phyloP scores from a whole-genome alignment of 2,113 vertebrate species.

The Thamnophis sirtalis region DNA sequence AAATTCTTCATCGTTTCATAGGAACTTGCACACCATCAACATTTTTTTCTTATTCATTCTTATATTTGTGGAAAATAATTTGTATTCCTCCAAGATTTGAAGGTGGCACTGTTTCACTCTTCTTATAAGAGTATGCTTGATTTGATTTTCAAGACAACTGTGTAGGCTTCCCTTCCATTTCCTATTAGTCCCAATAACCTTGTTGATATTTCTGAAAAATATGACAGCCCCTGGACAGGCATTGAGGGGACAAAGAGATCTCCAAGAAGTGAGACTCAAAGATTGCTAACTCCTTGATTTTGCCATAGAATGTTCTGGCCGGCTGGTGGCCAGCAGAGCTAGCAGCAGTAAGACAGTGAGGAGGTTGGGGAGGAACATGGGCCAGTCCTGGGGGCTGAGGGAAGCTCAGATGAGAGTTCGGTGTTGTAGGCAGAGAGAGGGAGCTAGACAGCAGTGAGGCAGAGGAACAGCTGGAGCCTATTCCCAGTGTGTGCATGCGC shows the following conservation, averaged over 20 bases:
- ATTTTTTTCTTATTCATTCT: neutral
- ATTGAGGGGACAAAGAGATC: neutral
- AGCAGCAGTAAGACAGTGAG: too few species aligned
- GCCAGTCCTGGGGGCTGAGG: too few species aligned
- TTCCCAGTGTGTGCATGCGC: too few species aligned
- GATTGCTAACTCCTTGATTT: neutral
- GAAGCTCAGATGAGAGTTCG: too few species aligned
- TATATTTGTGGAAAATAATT: neutral
- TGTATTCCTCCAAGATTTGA: neutral
- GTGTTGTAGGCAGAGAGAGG: too few species aligned
- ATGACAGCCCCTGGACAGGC: neutral
- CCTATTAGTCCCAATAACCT: neutral
- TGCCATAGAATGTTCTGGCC: neutral
- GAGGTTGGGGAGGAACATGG: too few species aligned
- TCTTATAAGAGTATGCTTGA: neutral
- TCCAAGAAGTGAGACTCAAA: neutral
- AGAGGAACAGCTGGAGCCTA: too few species aligned
- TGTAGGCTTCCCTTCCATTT: neutral
- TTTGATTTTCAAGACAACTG: neutral
- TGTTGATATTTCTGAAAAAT: neutral
- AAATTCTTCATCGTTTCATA: neutral
- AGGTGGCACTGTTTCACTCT: neutral
- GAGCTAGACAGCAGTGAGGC: too few species aligned
- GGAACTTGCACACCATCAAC: neutral
- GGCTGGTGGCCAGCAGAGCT: too few species aligned